Conservation (phyloP, 2,797 vertebrate species). For the Sarcoramphus papa region DNA sequence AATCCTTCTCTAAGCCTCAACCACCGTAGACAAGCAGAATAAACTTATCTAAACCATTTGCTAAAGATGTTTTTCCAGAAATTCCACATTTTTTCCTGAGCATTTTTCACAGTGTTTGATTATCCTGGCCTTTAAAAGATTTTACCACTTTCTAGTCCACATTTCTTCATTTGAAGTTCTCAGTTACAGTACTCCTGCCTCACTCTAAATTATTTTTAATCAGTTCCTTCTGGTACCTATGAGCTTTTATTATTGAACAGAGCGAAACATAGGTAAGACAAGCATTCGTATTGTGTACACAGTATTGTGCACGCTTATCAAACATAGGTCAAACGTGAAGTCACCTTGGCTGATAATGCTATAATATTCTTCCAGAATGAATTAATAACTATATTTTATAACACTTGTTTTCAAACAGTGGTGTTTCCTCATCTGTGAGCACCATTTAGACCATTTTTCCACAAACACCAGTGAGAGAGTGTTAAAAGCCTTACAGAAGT, state of each 20-base stretch:
- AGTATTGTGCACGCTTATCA: background rate
- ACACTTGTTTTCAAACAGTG: background rate
- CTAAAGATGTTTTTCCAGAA: background rate
- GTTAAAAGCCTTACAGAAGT: background rate
- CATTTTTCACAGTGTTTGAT: background rate
- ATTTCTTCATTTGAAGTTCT: background rate
- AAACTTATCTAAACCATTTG: background rate
- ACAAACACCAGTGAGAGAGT: background rate
- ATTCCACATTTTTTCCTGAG: background rate
- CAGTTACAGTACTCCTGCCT: background rate
- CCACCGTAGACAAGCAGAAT: background rate
- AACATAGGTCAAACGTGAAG: background rate
- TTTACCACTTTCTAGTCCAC: background rate
- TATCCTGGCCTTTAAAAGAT: background rate
- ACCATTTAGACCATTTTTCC: background rate
- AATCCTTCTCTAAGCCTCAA: background rate
- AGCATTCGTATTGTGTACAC: background rate
- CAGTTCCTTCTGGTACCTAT: background rate
- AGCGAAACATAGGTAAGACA: background rate
- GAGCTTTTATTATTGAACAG: background rate
- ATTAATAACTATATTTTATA: background rate
- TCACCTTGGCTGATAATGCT: background rate
- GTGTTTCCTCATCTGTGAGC: background rate
- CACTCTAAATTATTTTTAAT: background rate
- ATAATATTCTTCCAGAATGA: background rate